Evolutionary conservation across 2,888 invertebrate species (phyloP).

Genomic region (Cantharis rufa): DNA sequence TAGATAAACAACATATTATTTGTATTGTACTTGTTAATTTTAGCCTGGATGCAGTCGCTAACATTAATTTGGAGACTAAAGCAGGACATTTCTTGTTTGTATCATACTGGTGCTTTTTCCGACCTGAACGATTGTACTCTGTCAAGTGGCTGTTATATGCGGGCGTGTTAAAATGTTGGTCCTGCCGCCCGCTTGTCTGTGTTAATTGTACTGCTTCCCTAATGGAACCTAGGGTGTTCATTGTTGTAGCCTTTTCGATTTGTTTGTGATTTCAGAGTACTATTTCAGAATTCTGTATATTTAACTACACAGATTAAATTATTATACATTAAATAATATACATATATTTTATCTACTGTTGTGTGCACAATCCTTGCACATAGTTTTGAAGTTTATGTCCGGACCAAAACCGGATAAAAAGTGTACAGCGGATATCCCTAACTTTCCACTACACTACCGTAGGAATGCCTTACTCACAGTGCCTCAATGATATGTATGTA

Average conservation of each 20-base stretch:
- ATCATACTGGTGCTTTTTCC: conserved; percentile 55
- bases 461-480: conserved; percentile 83
- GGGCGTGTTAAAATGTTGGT: conserved; percentile 28
- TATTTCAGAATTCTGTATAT: conserved; percentile 50
- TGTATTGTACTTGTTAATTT: conserved; percentile 56
- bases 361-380: conserved; percentile 58
- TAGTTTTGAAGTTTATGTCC: conserved; percentile 53
- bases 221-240: conserved; percentile 58
- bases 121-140: conserved; percentile 53
- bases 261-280: conserved; percentile 56
- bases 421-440: conserved; percentile 53
- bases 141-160: conserved; percentile 52
- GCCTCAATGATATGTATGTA: conserved; percentile 65
- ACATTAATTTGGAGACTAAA: conserved; percentile 44
- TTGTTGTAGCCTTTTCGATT: conserved; percentile 58
- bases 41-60: conserved; percentile 55
- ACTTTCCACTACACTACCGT: conserved; percentile 71
- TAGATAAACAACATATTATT: conserved; percentile 56
- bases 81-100: conserved; percentile 51
- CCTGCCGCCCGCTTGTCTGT: conserved; percentile 41
- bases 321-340: conserved; percentile 51
- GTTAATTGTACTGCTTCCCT: conserved; percentile 57
- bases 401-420: conserved; percentile 45
- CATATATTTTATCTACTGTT: conserved; percentile 58
- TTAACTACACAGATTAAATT: conserved; percentile 53